These are phyloP conservation scores for Nemurella pictetii DNA, from an alignment of 2,888 invertebrate genomes.

Conservation along the genomic window DNA sequence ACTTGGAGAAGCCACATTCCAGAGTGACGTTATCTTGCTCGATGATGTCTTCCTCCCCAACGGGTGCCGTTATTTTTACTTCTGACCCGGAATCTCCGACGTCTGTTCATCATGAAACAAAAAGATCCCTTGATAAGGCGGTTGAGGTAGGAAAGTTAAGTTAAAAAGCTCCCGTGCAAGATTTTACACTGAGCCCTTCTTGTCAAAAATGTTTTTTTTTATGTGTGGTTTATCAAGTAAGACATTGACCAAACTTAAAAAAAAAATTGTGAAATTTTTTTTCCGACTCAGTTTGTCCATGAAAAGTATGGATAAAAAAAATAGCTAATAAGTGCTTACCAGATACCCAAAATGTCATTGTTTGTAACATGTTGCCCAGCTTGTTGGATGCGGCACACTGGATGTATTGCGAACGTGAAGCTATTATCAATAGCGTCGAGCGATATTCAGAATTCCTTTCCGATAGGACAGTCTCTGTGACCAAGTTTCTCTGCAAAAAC, in stretches of 20 bases:
- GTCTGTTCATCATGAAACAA: background rate
- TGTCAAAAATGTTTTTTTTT: too few species aligned
- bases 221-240: too few species aligned
- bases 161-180: too few species aligned
- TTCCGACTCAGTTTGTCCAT: too few species aligned
- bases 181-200: too few species aligned
- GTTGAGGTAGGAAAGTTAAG: too few species aligned
- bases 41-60: slow-evolving; percentile 51
- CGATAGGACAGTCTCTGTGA: background rate
- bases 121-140: too few species aligned
- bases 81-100: background rate
- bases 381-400: slow-evolving; percentile 51
- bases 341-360: slow-evolving; percentile 49
- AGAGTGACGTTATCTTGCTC: slow-evolving; percentile 58
- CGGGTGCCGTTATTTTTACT: slow-evolving; percentile 35
- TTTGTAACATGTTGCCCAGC: slow-evolving; percentile 46
- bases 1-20: slow-evolving; percentile 62
- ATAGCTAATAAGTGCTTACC: slow-evolving; percentile 48
- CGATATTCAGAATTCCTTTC: slow-evolving; percentile 11
- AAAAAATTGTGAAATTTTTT: too few species aligned
- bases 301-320: background rate
- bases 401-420: slow-evolving; percentile 47
- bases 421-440: slow-evolving; percentile 42
- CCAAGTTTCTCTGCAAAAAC: background rate
- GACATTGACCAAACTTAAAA: too few species aligned